These are phyloP conservation scores for Allygus modestus DNA, from an alignment of 2,888 invertebrate species.

Conservation along the genomic window DNA sequence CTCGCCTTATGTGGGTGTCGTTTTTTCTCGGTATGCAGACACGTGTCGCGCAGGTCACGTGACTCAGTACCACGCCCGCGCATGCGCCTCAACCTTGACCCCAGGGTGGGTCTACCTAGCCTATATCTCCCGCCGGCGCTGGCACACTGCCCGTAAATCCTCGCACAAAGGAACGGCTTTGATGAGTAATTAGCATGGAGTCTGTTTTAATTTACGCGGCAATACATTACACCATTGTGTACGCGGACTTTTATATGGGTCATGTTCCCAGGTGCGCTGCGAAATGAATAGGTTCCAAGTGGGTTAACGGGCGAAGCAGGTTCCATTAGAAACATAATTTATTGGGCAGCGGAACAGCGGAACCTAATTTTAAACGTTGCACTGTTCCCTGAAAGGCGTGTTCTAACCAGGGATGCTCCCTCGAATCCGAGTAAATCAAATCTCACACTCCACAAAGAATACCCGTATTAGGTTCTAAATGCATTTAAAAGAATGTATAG, in stretches of 20 bases:
- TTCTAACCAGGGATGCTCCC: too few relatives aligned
- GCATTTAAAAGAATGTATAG: too few relatives aligned
- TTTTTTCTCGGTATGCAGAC: not conserved
- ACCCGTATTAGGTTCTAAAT: too few relatives aligned
- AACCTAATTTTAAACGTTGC: too few relatives aligned
- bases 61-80: not conserved
- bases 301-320: slow-evolving; percentile 5
- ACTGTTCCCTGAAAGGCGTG: too few relatives aligned
- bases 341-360: too few relatives aligned
- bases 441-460: too few relatives aligned
- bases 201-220: slow-evolving; percentile 12
- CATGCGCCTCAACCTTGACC: not conserved
- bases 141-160: not conserved
- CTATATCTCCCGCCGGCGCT: not conserved
- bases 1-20: not conserved
- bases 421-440: too few relatives aligned
- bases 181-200: slow-evolving; percentile 5
- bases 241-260: not conserved
- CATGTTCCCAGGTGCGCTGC: not conserved
- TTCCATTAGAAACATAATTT: not conserved
- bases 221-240: not conserved
- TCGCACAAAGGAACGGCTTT: not conserved
- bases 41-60: not conserved
- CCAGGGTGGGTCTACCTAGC: not conserved
- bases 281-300: not conserved